These are phyloP conservation scores for Hermaeophaga mercurialis DNA, from an alignment of 2,888 invertebrate genomes.

Conservation along the genomic window DNA sequence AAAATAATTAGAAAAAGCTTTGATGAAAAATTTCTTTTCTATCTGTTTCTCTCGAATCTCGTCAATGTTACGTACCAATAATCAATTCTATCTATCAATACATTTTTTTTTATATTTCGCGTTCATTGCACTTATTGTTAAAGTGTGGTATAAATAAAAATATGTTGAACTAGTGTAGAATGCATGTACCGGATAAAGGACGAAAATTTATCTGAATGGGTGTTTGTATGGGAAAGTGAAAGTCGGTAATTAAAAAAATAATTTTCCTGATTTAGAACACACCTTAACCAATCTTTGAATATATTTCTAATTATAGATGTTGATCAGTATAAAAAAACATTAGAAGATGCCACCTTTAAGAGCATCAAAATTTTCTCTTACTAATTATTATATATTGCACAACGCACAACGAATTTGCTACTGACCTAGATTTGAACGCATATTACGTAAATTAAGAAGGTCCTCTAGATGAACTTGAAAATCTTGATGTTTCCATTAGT, in stretches of 20 bases:
- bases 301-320: neutral
- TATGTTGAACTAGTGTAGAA: no score
- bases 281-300: neutral
- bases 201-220: no score
- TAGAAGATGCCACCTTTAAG: slow-evolving; percentile 11
- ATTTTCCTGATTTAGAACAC: neutral
- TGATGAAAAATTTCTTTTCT: no score
- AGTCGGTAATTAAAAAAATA: no score
- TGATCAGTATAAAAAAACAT: neutral
- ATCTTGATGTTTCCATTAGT: slow-evolving; percentile 21
- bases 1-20: neutral
- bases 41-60: neutral
- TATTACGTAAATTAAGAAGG: slow-evolving; percentile 29
- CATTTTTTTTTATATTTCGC: no score
- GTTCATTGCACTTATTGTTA: no score
- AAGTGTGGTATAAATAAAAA: no score
- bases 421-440: slow-evolving; percentile 27
- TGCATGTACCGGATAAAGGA: no score
- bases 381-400: slow-evolving; percentile 13
- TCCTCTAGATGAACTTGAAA: slow-evolving; percentile 18
- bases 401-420: slow-evolving; percentile 17
- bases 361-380: slow-evolving; percentile 9
- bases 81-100: no score
- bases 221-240: no score
- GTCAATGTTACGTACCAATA: neutral